Evolutionary conservation across 2,113 vertebrate genomes (phyloP).

Genomic region (Euleptes europaea): DNA sequence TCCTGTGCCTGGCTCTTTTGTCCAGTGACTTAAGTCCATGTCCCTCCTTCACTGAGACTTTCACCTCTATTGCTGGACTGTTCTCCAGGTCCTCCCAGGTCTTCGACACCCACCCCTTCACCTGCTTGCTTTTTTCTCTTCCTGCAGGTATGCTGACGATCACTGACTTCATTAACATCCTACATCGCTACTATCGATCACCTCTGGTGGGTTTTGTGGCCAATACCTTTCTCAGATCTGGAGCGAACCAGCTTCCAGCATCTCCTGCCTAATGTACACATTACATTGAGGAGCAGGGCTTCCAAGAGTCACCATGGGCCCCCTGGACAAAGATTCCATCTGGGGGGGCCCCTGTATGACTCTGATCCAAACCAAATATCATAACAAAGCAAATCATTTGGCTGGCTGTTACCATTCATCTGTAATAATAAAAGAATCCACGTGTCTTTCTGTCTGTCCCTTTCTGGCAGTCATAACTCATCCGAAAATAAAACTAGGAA

Average conservation of each 20-base stretch:
- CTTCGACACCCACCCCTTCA: neutral
- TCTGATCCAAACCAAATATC: too few species aligned
- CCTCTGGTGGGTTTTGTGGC: constrained; percentile 85
- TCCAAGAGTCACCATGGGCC: neutral
- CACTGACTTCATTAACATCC: constrained; percentile 97
- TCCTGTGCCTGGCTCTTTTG: neutral
- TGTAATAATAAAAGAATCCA: too few species aligned
- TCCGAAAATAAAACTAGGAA: too few species aligned
- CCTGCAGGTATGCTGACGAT: constrained; percentile 95
- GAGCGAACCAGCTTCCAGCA: neutral
- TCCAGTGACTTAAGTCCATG: neutral
- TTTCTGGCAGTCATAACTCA: too few species aligned
- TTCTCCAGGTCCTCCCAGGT: neutral
- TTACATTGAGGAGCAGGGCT: neutral
- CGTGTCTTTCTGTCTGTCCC: too few species aligned
- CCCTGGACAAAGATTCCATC: neutral
- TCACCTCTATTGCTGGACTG: neutral
- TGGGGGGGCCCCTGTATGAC: too few species aligned
- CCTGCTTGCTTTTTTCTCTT: neutral
- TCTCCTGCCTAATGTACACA: neutral
- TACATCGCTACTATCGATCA: constrained; percentile 94
- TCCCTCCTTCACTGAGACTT: neutral
- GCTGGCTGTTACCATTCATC: too few species aligned
- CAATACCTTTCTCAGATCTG: neutral
- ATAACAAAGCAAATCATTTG: too few species aligned